Evolutionary conservation across 2,888 invertebrate species (phyloP).

Genomic region (Deilephila porcellus): DNA sequence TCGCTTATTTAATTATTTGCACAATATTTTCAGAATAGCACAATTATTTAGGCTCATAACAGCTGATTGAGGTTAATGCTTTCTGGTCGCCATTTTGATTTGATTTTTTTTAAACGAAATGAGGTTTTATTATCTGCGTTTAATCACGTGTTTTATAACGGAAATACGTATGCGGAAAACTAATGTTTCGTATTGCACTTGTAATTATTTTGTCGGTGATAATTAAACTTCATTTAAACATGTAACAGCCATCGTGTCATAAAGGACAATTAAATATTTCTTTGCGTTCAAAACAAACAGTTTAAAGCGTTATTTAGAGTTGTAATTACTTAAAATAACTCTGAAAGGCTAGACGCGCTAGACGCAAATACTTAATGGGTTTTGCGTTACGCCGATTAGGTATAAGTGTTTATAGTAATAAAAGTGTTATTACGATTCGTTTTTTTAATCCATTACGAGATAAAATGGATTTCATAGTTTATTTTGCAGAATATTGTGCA

Average conservation of each 20-base stretch:
- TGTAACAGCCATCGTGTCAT: not conserved
- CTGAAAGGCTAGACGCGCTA: not conserved
- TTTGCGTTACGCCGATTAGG: constrained; percentile 8
- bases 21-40: no score
- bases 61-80: not conserved
- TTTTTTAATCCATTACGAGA: constrained; percentile 4
- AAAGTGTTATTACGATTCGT: constrained; percentile 2
- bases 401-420: not conserved
- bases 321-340: not conserved
- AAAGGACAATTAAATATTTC: not conserved
- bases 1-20: not conserved
- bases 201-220: not conserved
- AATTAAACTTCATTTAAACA: not conserved
- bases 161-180: not conserved
- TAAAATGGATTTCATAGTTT: not conserved
- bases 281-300: not conserved
- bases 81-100: not conserved
- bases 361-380: constrained; percentile 15
- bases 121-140: not conserved
- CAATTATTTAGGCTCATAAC: not conserved
- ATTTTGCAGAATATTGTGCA: not conserved
- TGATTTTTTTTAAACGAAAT: not conserved
- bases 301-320: not conserved
- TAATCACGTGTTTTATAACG: not conserved
- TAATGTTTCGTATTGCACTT: not conserved